Evolutionary conservation across 2,797 vertebrate species (phyloP).

Genomic region (Melopsittacus undulatus): DNA sequence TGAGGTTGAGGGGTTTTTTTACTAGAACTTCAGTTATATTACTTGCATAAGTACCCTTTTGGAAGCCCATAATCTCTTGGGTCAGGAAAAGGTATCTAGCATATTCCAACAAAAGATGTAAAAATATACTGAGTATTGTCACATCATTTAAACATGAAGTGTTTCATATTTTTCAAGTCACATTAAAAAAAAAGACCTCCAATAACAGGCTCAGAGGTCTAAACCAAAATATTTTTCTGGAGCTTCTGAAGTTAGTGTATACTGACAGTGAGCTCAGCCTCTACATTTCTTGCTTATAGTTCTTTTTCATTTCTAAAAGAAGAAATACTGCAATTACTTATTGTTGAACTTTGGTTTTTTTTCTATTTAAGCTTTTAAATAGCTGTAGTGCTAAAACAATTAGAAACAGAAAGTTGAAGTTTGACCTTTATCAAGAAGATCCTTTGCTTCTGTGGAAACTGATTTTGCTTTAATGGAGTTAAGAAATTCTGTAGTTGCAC

Average conservation of each 20-base stretch:
- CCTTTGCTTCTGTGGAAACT: not conserved
- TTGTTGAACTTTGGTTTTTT: not conserved
- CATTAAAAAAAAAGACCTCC: not conserved
- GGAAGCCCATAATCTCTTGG: not conserved
- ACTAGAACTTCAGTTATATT: not conserved
- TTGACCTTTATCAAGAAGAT: not conserved
- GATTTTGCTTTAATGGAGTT: not conserved
- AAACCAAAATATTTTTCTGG: not conserved
- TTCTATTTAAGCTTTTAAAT: not conserved
- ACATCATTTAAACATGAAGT: not conserved
- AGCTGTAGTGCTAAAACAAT: not conserved
- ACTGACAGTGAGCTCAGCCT: not conserved
- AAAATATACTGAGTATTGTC: not conserved
- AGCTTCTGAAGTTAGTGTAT: not conserved
- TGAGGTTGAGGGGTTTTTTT: accelerated
- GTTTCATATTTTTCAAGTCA: not conserved
- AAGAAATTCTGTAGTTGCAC: not conserved
- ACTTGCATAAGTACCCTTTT: not conserved
- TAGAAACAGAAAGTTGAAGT: not conserved
- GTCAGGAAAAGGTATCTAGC: not conserved
- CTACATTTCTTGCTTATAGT: not conserved
- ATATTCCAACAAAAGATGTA: not conserved
- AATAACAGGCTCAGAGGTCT: not conserved
- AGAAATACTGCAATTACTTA: not conserved
- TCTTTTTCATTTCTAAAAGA: not conserved